Base-by-base conservation (phyloP, 53 echinoderm and acorn worm genomes). In the Mesocentrotus franciscanus region DNA sequence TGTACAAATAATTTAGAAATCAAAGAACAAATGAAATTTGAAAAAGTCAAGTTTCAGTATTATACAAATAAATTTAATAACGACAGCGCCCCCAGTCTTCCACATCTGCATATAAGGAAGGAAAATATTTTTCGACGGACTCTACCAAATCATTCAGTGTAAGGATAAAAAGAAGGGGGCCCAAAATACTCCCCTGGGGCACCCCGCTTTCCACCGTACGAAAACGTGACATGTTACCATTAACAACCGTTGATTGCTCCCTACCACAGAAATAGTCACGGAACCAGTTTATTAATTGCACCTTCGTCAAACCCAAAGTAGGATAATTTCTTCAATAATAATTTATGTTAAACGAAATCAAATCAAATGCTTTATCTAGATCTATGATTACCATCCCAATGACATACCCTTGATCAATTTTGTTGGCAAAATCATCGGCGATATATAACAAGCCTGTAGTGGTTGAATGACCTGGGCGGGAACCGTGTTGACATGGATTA, bases 201-300 rank as follows among this genome's bases (percentile, higher is more conserved):
- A 71, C 0, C n/a, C 71, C 71, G n/a, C 71, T 71, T 71, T 17
- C n/a, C 2, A 71, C n/a, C n/a, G n/a, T n/a, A n/a, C n/a, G n/a
- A n/a, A n/a, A n/a, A n/a, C n/a, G n/a, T 22, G 70, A 70, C 70
- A 70, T 70, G 70, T 70, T 70, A 70, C 70, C 70, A 70, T 70
- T 70, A 5, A 70, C 70, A 22, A 24, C 9, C 18, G 70, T 70
- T 3, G 70, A 17, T 70, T 70, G 70, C 70, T 70, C 70, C n/a
- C n/a, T n/a, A n/a, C 70, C 70, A 16, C 26, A 24, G 70, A 70
- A 70, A 24, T 70, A 70, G 70, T 70, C 70, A 4, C 70, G 26
- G 70, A 70, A 70, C 70, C 70, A 70, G n/a, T n/a, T n/a, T n/a
- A 17, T 70, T 70, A 22, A 70, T 22, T 70, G 70, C 70, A 70